Conservation (phyloP, 2,113 vertebrate species). For the Heptranchias perlo region DNA sequence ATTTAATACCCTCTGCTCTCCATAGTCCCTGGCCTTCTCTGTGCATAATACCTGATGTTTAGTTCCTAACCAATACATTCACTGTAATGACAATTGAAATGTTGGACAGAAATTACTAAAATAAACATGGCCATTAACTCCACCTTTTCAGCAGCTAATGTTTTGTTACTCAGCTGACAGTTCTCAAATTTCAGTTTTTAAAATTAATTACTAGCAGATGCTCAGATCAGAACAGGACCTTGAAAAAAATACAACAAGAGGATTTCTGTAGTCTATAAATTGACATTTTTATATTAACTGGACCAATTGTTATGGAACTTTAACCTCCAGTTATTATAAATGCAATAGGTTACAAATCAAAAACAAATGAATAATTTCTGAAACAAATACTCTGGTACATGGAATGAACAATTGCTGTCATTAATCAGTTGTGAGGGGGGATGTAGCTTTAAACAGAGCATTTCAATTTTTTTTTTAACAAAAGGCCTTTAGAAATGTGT, state of each 20-base stretch:
- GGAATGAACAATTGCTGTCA: neutral
- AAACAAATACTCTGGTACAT: no score
- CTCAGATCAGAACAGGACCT: neutral
- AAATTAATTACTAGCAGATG: slow-evolving; percentile 34
- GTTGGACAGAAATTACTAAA: slow-evolving; percentile 25
- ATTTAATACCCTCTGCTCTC: neutral
- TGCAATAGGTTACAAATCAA: slow-evolving; percentile 35
- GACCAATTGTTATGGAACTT: neutral
- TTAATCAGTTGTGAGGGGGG: neutral
- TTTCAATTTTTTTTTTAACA: neutral
- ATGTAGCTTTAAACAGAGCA: neutral
- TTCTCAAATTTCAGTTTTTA: slow-evolving; percentile 33
- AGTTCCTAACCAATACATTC: neutral
- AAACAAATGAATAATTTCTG: slow-evolving; percentile 23
- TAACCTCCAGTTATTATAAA: slow-evolving; percentile 16
- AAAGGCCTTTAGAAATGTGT: neutral
- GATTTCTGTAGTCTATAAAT: neutral
- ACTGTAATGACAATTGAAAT: slow-evolving; percentile 19
- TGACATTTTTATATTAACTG: slow-evolving; percentile 16
- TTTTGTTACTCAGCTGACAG: neutral
- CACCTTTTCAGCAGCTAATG: slow-evolving; percentile 17
- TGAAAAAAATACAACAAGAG: neutral
- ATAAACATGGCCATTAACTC: slow-evolving; percentile 28
- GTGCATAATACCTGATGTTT: neutral
- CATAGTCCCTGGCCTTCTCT: neutral